Percentiles rank a stretch among this genome's conserved stretches.
Conservation (phyloP, 2,113 vertebrate species). For the Pelmatolapia mariae region DNA sequence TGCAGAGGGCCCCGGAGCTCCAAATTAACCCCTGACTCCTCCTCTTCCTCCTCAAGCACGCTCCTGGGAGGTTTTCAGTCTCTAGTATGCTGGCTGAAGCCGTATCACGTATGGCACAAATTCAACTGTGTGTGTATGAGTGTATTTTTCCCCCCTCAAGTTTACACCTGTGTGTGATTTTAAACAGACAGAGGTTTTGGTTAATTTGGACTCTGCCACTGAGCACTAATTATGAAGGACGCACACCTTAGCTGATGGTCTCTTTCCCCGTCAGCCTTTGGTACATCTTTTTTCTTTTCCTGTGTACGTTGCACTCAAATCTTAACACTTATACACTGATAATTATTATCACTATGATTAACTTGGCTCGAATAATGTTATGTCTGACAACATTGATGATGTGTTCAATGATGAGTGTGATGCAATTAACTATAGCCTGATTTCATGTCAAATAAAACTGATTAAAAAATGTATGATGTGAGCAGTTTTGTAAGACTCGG, state of each 20-base stretch:
- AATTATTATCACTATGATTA: slow-evolving; percentile 28
- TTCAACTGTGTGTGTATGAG: neutral
- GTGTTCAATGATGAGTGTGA: slow-evolving; percentile 50
- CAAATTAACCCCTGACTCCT: neutral
- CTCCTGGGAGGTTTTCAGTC: neutral
- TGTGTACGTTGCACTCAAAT: slow-evolving; percentile 49
- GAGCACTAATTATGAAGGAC: neutral
- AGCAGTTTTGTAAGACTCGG: neutral
- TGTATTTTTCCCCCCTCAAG: neutral
- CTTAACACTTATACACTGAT: slow-evolving; percentile 25
- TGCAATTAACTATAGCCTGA: slow-evolving; percentile 63
- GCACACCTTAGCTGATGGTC: neutral
- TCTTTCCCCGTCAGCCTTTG: slow-evolving; percentile 11
- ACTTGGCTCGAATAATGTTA: slow-evolving; percentile 44
- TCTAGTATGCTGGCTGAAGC: neutral
- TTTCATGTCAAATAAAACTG: slow-evolving; percentile 66
- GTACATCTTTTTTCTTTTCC: slow-evolving; percentile 9
- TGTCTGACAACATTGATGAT: slow-evolving; percentile 52
- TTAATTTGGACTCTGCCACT: neutral
- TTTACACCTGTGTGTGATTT: neutral
- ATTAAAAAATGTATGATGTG: neutral
- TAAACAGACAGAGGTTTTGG: neutral
- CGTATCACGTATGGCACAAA: neutral
- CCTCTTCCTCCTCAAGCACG: neutral
- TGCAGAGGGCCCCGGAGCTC: slow-evolving; percentile 24